Evolutionary conservation across 2,888 invertebrate species (phyloP), one percentile per base, ranked within the genome.

Genomic region (Tricholauxania praeusta): DNA sequence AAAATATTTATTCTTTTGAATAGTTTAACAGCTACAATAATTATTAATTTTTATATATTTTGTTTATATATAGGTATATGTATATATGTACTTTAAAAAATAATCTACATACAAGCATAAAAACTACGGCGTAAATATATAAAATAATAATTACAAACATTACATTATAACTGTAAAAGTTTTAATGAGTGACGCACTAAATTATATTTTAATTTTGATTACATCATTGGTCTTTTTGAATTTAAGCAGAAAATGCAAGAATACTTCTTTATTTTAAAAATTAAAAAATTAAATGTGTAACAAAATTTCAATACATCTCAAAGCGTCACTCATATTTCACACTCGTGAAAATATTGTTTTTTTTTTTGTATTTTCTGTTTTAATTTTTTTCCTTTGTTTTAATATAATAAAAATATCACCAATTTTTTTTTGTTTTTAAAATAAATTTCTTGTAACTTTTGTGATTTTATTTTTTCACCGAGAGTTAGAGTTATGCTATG

Each of bases 41-140:
- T 32, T 32, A 67, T 48, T 65, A 63, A 51, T 55, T 65, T 57
- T 62, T 69, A 48, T 22, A 55, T n/a, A 52, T 73, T 55, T 62
- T 63, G 59, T 75, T 71, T 71, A 64, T 72, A 47, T 62, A 64
- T 74, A 49, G 14, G 17, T 64, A 47, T 19, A 64, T 48, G 19
- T 48, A 48, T 47, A 63, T 47, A 32, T 63, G 14, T 64, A 17
- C 32, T 71, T 59, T 22, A 57, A 59, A 39, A 39, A 57, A 71
- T 72, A 77, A 77, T 72, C 73, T 76, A 76, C 75, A 73, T 74
- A 74, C 75, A 67, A 67, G 57, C 57, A 32, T 67, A 51, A 67
- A 64, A 64, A 64, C 64, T 51, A 51, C 51, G 64, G 22, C 64
- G 51, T 64, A 64, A 64, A 64, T 64, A 60, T 10, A 39, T 64